A percentile compares a stretch with the other conserved stretches of the same genome.
phyloP scores from a whole-genome alignment of 2,888 invertebrate genomes.

The Penaeus monodon region DNA sequence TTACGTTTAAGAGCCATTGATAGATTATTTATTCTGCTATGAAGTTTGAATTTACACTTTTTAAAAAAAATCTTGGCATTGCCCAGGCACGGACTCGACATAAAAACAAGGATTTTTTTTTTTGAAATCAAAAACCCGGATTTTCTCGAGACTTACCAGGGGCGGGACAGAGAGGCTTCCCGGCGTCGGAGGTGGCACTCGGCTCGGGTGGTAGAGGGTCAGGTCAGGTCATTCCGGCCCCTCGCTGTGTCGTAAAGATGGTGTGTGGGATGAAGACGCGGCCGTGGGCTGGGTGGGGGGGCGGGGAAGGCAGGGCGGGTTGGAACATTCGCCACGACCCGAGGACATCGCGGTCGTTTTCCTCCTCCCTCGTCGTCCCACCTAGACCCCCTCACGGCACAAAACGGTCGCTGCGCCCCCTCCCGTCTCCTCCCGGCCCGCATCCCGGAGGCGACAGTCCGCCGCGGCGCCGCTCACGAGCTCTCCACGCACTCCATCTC shows the following conservation, averaged over 20 bases:
- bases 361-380: too few species aligned
- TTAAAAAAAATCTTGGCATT: too few species aligned
- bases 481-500: constrained; percentile 59
- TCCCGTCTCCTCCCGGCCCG: constrained; percentile 20
- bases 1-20: too few species aligned
- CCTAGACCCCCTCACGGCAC: constrained; percentile 20
- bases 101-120: too few species aligned
- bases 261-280: too few species aligned
- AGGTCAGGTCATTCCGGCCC: constrained; percentile 14
- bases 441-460: constrained; percentile 27
- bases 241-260: neutral
- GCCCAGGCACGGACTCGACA: too few species aligned
- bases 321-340: too few species aligned
- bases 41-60: neutral
- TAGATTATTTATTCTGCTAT: too few species aligned
- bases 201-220: neutral
- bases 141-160: constrained; percentile 19
- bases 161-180: neutral
- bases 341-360: too few species aligned
- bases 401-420: constrained; percentile 15
- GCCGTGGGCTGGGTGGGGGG: neutral
- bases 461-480: constrained; percentile 40
- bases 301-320: neutral
- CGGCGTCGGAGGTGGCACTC: neutral
- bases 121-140: too few species aligned